Evolutionary conservation across 2,797 vertebrate species (phyloP), one percentile per base, ranked within the genome.

Genomic region (Coendou prehensilis): DNA sequence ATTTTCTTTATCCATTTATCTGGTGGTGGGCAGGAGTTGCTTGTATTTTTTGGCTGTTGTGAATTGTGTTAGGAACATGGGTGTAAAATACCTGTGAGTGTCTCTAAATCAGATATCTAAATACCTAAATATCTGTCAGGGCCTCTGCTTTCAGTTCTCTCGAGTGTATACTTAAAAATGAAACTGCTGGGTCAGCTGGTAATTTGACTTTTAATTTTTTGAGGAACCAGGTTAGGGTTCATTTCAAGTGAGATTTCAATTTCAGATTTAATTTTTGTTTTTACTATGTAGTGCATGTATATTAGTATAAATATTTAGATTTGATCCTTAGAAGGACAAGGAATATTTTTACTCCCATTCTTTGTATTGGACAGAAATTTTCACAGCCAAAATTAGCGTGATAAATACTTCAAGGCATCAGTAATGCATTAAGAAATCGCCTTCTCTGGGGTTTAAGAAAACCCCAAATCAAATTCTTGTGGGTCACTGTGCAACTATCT

Each of bases 401-500:
- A 78, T n/a, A 56, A 78, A 41, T 28, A 50, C 45, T 41, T 88
- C 30, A 2, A 50, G 50, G 14, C 28, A 15, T 41, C 17, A 89
- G 69, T 33, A 33, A 30, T 6, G 61, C 6, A 3, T 75, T 83
- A 61, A 67, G 41, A 87, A 61, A 37, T 33, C n/a, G 59, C 57
- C 78, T 71, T 64, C 17, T 83, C 75, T 57, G 6, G 9, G 18
- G 75, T 26, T 50, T 80, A 89, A 75, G 61, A 83, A 73, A 83
- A 79, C 33, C 45, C 28, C 59, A 52, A 14, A n/a, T 54, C 80
- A 71, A 6, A n/a, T 17, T 47, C 7, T 79, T 41, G 9, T 0
- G 1, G 3, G 9, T 18, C 7, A 52, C 28, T 82, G 26, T 0
- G 9, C 7, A 1, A 41, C 47, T 2, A 11, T 7, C 59, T 78